phyloP scores from a whole-genome alignment of 2,888 invertebrate species.

The Steinernema carpocapsae region DNA sequence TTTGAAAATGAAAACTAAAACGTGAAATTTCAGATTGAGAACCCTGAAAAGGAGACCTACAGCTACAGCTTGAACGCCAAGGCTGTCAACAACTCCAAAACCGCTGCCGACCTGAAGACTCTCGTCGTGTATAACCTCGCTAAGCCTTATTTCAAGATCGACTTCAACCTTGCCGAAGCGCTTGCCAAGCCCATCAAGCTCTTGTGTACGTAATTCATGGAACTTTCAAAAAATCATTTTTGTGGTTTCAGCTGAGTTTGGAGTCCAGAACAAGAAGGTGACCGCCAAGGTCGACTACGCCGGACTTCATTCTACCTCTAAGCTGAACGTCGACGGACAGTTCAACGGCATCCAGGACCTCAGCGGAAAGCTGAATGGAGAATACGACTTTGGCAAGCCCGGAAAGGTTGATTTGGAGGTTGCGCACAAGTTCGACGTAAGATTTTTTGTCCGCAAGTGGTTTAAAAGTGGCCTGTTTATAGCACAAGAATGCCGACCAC shows the following conservation, averaged over 20 bases:
- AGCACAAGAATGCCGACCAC: neutral
- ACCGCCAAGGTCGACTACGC: slow-evolving; percentile 28
- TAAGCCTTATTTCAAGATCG: neutral
- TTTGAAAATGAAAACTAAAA: neutral
- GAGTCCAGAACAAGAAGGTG: neutral
- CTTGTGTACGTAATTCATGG: slow-evolving; percentile 60
- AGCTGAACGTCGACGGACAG: neutral
- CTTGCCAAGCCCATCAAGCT: slow-evolving; percentile 42
- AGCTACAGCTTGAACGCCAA: slow-evolving; percentile 12
- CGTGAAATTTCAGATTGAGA: neutral
- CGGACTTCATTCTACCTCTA: neutral
- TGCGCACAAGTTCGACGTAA: slow-evolving; percentile 2
- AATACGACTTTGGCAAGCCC: slow-evolving; percentile 22
- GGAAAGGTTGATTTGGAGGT: slow-evolving; percentile 13
- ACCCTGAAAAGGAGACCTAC: neutral
- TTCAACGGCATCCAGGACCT: neutral
- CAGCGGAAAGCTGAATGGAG: slow-evolving; percentile 12
- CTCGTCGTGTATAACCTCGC: neutral
- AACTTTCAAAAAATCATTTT: neutral
- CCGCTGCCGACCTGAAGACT: slow-evolving; percentile 24
- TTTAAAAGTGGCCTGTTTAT: neutral
- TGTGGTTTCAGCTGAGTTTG: slow-evolving; percentile 14
- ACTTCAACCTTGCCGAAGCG: slow-evolving; percentile 22
- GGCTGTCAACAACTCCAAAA: neutral
- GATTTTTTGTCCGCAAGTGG: neutral